Conservation (phyloP, 1,140 invertebrate species). For the Bemisia tabaci region DNA sequence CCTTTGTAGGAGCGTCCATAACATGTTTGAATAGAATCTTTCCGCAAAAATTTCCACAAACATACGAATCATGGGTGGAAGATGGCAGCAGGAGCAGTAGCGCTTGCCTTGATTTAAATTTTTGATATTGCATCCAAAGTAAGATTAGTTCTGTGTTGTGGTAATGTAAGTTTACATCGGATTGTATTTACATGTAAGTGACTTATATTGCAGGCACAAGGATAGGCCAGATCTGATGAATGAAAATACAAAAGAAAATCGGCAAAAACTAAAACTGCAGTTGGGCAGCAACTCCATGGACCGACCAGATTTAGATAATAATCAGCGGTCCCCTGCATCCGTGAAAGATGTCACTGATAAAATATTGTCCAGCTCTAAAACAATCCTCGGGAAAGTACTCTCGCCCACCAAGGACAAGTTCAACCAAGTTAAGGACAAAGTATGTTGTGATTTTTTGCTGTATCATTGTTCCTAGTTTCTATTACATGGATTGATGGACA, state of each 20-base stretch:
- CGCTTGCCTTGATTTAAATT: no score
- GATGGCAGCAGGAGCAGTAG: no score
- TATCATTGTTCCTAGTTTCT: no score
- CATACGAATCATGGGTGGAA: no score
- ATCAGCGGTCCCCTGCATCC: conserved; percentile 31
- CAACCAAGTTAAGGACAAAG: conserved; percentile 16
- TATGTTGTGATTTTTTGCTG: background rate
- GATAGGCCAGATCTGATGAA: background rate
- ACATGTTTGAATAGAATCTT: no score
- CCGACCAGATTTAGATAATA: background rate
- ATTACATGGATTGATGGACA: no score
- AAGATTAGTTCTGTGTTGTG: no score
- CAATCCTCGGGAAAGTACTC: conserved; percentile 60
- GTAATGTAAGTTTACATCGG: no score
- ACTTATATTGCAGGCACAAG: background rate
- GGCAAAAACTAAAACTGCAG: background rate
- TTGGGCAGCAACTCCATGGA: background rate
- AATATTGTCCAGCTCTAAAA: conserved; percentile 58
- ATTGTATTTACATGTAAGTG: no score
- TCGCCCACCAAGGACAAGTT: conserved; percentile 58
- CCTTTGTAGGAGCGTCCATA: no score
- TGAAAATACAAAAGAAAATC: background rate
- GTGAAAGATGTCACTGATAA: conserved; percentile 60
- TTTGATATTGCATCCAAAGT: no score
- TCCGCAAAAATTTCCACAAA: no score